These are phyloP conservation scores for Acanthiza pusilla DNA, from an alignment of 2,797 vertebrate genomes.

Conservation along the genomic window DNA sequence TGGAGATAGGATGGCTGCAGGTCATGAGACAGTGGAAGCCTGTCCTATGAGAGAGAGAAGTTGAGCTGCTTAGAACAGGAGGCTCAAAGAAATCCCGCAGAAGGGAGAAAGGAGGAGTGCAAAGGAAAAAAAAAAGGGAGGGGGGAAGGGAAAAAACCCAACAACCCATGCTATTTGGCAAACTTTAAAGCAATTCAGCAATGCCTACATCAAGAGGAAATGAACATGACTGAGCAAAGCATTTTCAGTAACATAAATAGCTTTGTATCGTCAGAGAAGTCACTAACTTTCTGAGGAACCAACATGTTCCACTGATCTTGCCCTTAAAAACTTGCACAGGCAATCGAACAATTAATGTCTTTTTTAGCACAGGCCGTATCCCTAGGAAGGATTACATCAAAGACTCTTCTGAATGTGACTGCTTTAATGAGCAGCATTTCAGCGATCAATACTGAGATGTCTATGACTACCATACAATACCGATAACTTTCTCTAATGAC, in stretches of 20 bases:
- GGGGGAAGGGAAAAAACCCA: rapidly evolving
- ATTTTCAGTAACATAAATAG: not conserved
- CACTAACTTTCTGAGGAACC: not conserved
- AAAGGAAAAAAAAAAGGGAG: not conserved
- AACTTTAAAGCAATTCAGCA: not conserved
- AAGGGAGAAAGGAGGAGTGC: not conserved
- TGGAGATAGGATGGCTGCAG: not conserved
- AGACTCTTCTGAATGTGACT: not conserved
- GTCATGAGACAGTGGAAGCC: not conserved
- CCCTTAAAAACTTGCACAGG: rapidly evolving
- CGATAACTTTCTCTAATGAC: not conserved
- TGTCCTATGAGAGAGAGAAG: not conserved
- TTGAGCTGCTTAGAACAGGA: not conserved
- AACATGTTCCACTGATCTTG: not conserved
- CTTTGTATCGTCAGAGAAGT: not conserved
- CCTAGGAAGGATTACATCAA: not conserved
- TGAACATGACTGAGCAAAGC: not conserved
- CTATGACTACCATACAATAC: rapidly evolving
- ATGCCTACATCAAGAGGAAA: not conserved
- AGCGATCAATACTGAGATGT: not conserved
- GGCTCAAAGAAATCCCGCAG: not conserved
- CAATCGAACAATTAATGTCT: not conserved
- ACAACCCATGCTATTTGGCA: not conserved
- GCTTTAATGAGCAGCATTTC: not conserved
- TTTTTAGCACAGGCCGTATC: not conserved